A percentile compares a stretch with the other conserved stretches of the same genome.
Conservation (phyloP, 1,140 invertebrate genomes). For the Trinorchestia longiramus region DNA sequence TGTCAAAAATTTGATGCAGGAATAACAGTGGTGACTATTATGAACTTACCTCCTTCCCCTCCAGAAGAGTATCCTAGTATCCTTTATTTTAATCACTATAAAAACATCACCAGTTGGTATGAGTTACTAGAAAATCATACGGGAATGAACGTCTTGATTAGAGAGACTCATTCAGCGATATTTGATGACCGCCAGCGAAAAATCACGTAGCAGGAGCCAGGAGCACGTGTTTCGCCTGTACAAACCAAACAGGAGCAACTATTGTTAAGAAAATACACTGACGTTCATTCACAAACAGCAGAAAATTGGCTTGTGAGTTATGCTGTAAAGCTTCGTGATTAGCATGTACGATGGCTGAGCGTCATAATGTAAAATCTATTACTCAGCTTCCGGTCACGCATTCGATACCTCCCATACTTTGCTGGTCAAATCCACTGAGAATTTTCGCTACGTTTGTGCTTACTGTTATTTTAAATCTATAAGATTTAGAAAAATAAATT, state of each 20-base stretch:
- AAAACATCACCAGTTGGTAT: neutral
- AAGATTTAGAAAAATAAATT: neutral
- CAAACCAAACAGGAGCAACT: too few species aligned
- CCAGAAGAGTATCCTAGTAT: neutral
- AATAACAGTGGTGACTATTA: neutral
- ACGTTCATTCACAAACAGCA: neutral
- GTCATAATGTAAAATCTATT: neutral
- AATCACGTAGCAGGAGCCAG: neutral
- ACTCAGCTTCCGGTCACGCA: neutral
- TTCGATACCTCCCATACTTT: neutral
- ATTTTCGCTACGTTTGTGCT: neutral
- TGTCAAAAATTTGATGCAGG: neutral
- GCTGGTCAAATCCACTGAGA: neutral
- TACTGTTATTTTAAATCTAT: neutral
- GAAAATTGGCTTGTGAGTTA: neutral
- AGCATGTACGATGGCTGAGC: neutral
- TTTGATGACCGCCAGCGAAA: neutral
- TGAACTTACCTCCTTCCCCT: too few species aligned
- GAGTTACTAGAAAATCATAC: neutral
- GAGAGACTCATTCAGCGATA: too few species aligned
- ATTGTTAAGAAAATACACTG: neutral
- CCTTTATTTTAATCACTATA: neutral
- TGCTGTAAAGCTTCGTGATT: neutral
- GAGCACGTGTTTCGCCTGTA: neutral
- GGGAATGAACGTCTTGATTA: neutral